Evolutionary conservation across 2,888 invertebrate genomes (phyloP).

Genomic region (Brenthis hecate): DNA sequence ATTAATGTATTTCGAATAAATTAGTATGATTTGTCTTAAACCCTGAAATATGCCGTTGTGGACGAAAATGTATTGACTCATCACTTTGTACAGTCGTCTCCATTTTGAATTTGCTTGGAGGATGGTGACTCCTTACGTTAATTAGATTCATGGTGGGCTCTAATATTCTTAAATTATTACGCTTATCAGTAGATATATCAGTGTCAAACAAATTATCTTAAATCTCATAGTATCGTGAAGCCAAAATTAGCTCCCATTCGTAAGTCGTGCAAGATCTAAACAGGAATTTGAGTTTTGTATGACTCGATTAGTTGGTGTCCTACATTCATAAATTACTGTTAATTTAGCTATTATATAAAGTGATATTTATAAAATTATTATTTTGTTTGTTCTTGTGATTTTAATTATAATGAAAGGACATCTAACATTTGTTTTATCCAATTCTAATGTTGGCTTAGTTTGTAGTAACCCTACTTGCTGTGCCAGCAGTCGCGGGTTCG

Average conservation of each 20-base stretch:
- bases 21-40: background rate
- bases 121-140: too few species aligned
- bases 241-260: background rate
- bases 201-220: background rate
- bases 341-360: background rate
- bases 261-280: background rate
- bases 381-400: background rate
- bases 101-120: too few species aligned
- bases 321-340: constrained; percentile 6
- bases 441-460: too few species aligned
- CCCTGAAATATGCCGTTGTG: too few species aligned
- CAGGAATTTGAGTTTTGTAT: constrained; percentile 14
- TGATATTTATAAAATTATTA: background rate
- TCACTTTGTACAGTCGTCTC: too few species aligned
- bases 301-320: constrained; percentile 3
- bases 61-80: too few species aligned
- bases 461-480: too few species aligned
- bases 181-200: background rate
- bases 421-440: too few species aligned
- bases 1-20: background rate
- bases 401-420: background rate
- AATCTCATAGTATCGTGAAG: background rate
- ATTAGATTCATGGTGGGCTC: too few species aligned
- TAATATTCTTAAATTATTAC: constrained; percentile 1
- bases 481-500: too few species aligned